Evolutionary conservation across 2,797 vertebrate genomes (phyloP), one percentile per base, ranked within the genome.

Genomic region (Pipistrellus kuhlii): DNA sequence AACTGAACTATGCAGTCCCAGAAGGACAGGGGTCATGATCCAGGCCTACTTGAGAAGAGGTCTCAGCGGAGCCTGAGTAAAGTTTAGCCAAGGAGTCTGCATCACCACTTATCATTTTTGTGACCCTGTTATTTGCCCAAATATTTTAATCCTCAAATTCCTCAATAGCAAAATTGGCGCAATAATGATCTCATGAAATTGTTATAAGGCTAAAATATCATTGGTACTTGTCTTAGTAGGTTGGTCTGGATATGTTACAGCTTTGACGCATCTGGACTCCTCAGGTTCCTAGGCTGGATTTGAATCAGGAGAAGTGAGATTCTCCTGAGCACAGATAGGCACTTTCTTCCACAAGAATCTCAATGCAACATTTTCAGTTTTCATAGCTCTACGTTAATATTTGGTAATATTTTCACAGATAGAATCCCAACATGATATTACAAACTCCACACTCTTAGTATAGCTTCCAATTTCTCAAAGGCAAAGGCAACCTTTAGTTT

Each of bases 351-450:
- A 89, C 0, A 41, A 88, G 75, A 89, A 78, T 85, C 82, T 82
- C 55, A 87, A 81, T 84, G 66, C 85, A 84, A 86, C 9, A 80
- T 72, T 64, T 86, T 87, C 21, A 35, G 55, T 1, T 13, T 55
- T 3, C 8, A 2, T n/a, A 7, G 62, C 72, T 76, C 30, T 69
- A 77, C 6, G n/a, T 82, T 96, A 85, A 92, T 6, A 73, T 38
- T 68, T 84, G 38, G 6, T 88, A 91, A 82, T 94, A 81, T 72
- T 90, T 95, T 93, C 66, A 93, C 17, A 87, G 41, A 85, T 15
- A 76, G 35, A 93, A 95, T 84, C 14, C 1, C n/a, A 95, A 82
- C 17, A 95, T 23, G 55, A 32, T 69, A 81, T 68, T 83, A 81
- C 44, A 59, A 96, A 75, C 41, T 78, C 8, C 69, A 90, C 32